Conservation (phyloP, 2,797 vertebrate genomes). For the Rhinoraja longicauda region DNA sequence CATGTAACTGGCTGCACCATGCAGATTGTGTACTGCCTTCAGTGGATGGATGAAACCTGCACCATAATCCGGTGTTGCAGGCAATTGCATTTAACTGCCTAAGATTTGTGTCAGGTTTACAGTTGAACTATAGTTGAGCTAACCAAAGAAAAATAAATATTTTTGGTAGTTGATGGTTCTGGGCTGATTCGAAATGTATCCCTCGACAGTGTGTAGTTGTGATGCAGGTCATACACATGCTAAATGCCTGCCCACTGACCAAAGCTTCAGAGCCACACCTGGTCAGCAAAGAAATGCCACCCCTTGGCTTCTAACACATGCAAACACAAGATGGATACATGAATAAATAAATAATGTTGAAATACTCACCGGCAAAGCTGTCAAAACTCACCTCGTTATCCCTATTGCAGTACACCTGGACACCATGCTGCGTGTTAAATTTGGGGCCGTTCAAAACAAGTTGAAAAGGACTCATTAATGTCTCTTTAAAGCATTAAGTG, state of each 20-base stretch:
- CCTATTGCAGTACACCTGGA: not conserved
- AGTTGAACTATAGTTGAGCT: not conserved
- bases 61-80: too few relatives aligned
- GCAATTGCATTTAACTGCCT: too few relatives aligned
- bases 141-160: not conserved
- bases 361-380: not conserved
- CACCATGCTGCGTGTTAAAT: constrained; percentile 17
- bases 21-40: too few relatives aligned
- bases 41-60: too few relatives aligned
- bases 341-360: not conserved
- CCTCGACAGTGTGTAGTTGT: not conserved
- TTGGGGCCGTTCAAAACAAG: not conserved
- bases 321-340: too few relatives aligned
- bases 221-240: too few relatives aligned
- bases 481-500: not conserved
- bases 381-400: not conserved
- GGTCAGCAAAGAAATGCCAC: too few relatives aligned
- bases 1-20: too few relatives aligned
- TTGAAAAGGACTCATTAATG: not conserved
- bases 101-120: not conserved
- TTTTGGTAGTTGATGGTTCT: not conserved
- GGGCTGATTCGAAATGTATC: not conserved
- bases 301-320: too few relatives aligned
- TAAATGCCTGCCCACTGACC: too few relatives aligned
- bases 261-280: too few relatives aligned